A percentile compares a stretch with the other conserved stretches of the same genome.
phyloP scores from a whole-genome alignment of 2,113 vertebrate genomes.

The Myiozetetes cayanensis region DNA sequence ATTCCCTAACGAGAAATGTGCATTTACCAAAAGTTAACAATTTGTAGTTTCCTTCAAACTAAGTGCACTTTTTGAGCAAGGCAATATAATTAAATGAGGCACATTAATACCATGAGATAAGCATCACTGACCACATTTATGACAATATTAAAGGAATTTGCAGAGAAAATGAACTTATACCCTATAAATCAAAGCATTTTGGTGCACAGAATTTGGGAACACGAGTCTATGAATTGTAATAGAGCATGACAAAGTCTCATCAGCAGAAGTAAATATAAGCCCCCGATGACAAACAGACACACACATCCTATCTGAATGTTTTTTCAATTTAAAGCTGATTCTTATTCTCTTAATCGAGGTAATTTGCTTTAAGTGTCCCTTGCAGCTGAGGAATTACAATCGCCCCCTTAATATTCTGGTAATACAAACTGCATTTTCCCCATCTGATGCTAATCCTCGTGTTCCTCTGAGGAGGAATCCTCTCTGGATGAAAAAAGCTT shows the following conservation, averaged over 20 bases:
- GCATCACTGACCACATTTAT: slow-evolving; percentile 55
- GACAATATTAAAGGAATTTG: slow-evolving; percentile 20
- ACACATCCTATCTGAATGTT: slow-evolving; percentile 4
- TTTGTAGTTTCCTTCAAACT: slow-evolving; percentile 11
- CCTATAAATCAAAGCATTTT: slow-evolving; percentile 76
- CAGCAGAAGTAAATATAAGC: slow-evolving; percentile 81
- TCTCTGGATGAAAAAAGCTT: not conserved
- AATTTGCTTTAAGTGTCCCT: slow-evolving; percentile 55
- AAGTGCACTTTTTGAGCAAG: slow-evolving; percentile 40
- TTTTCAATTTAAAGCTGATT: slow-evolving; percentile 3
- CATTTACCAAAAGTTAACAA: slow-evolving; percentile 15
- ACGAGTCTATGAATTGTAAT: slow-evolving; percentile 78
- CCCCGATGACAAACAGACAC: slow-evolving; percentile 52
- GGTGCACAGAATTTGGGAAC: slow-evolving; percentile 74
- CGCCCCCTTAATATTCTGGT: slow-evolving; percentile 44
- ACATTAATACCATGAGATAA: slow-evolving; percentile 50
- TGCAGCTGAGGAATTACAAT: slow-evolving; percentile 23
- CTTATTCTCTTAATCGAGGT: slow-evolving; percentile 48
- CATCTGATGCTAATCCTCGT: not conserved
- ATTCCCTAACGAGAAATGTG: not conserved
- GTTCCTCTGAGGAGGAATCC: not conserved
- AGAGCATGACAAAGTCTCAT: slow-evolving; percentile 77
- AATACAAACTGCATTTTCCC: not conserved
- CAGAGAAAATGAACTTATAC: slow-evolving; percentile 8
- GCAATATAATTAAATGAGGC: slow-evolving; percentile 60